Evolutionary conservation across 2,113 vertebrate genomes (phyloP).

Genomic region (Pristiophorus japonicus): DNA sequence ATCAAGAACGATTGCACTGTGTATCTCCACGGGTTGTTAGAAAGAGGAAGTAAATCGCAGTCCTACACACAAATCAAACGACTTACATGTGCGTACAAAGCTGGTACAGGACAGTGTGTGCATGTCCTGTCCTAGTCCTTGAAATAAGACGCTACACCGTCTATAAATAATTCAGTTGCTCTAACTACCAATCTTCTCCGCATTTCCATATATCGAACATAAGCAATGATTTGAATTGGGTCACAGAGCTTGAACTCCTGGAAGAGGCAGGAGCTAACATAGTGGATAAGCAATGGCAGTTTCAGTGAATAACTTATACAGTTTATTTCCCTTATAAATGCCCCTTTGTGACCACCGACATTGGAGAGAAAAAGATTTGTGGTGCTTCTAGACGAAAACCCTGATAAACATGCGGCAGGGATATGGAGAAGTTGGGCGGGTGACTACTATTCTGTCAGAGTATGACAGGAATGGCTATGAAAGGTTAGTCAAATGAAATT

Average conservation of each 20-base stretch:
- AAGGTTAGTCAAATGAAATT: background rate
- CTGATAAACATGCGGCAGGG: background rate
- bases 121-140: background rate
- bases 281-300: background rate
- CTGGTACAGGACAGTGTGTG: background rate
- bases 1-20: background rate
- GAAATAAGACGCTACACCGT: background rate
- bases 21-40: background rate
- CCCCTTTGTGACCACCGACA: background rate
- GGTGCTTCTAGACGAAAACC: background rate
- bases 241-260: background rate
- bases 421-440: background rate
- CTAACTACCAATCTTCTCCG: background rate
- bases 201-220: background rate
- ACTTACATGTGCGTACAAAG: background rate
- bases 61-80: background rate
- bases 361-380: background rate
- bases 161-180: conserved; percentile 10
- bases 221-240: conserved; percentile 16
- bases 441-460: background rate
- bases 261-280: background rate
- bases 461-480: background rate
- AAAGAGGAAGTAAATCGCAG: background rate
- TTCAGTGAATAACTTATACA: conserved; percentile 7
- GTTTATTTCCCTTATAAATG: background rate